phyloP scores from a whole-genome alignment of 2,888 invertebrate species.

The Latrodectus elegans region DNA sequence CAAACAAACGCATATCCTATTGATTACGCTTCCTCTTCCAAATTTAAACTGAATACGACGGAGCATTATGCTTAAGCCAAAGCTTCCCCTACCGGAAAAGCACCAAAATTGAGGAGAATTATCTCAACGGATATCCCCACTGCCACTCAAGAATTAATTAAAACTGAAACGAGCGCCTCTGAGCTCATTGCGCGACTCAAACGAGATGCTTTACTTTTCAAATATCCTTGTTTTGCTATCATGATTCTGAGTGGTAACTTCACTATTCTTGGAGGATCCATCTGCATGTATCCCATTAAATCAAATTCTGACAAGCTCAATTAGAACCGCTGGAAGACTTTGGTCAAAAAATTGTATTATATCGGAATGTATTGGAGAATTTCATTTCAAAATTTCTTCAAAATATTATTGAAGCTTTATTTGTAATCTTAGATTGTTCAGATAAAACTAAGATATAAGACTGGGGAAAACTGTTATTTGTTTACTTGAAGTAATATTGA shows the following conservation, averaged over 20 bases:
- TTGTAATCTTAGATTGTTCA: too few relatives aligned
- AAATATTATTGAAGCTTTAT: too few relatives aligned
- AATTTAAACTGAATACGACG: neutral
- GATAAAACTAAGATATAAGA: too few relatives aligned
- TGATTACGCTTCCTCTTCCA: neutral
- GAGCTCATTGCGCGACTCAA: neutral
- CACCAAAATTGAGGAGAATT: neutral
- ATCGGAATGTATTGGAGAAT: too few relatives aligned
- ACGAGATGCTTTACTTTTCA: neutral
- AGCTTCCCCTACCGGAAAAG: neutral
- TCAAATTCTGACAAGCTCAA: too few relatives aligned
- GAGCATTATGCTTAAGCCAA: neutral
- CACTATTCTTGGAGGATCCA: too few relatives aligned
- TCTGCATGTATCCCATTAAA: too few relatives aligned
- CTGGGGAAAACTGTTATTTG: too few relatives aligned
- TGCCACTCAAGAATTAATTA: constrained; percentile 5
- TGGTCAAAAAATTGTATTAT: too few relatives aligned
- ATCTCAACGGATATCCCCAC: neutral
- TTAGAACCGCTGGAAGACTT: too few relatives aligned
- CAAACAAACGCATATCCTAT: constrained; percentile 2
- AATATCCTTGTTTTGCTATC: neutral
- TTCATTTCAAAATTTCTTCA: too few relatives aligned
- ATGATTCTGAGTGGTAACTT: neutral
- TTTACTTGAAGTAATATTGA: too few relatives aligned
- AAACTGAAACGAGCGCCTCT: neutral